phyloP scores from a whole-genome alignment of 2,797 vertebrate species.

The Crocidura indochinensis region DNA sequence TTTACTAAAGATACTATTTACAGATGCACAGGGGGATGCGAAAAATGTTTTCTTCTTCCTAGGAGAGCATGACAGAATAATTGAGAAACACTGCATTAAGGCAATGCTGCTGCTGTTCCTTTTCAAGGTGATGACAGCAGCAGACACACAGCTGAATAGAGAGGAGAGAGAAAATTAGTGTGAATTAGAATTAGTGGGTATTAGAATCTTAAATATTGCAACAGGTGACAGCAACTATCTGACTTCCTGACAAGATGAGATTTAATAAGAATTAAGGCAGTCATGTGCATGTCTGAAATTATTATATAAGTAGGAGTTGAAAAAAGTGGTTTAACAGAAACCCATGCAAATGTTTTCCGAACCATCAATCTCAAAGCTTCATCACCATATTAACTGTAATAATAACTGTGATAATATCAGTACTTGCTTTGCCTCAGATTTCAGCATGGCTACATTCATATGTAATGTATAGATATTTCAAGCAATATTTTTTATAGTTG shows the following conservation, averaged over 20 bases:
- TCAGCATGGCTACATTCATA: neutral
- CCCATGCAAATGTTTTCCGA: neutral
- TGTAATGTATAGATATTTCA: neutral
- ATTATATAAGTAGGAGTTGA: neutral
- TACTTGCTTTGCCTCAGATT: neutral
- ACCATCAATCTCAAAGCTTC: neutral
- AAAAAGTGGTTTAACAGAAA: conserved; percentile 27
- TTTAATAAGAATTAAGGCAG: conserved; percentile 18
- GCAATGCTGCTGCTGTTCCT: too few relatives aligned
- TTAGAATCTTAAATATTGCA: too few relatives aligned
- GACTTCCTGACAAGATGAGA: conserved; percentile 20
- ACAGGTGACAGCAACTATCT: neutral
- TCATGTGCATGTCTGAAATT: conserved; percentile 9
- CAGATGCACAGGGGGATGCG: too few relatives aligned
- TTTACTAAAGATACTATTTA: too few relatives aligned
- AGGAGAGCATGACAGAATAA: too few relatives aligned
- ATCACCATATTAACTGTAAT: neutral
- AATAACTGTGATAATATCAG: neutral
- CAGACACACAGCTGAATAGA: too few relatives aligned
- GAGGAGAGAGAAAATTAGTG: too few relatives aligned
- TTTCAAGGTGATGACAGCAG: too few relatives aligned
- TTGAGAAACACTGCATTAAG: too few relatives aligned
- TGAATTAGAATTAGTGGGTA: too few relatives aligned
- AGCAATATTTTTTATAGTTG: neutral
- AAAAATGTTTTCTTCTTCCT: too few relatives aligned